Base-by-base conservation (phyloP, 2,888 invertebrate genomes). In the Temnothorax unifasciatus region DNA sequence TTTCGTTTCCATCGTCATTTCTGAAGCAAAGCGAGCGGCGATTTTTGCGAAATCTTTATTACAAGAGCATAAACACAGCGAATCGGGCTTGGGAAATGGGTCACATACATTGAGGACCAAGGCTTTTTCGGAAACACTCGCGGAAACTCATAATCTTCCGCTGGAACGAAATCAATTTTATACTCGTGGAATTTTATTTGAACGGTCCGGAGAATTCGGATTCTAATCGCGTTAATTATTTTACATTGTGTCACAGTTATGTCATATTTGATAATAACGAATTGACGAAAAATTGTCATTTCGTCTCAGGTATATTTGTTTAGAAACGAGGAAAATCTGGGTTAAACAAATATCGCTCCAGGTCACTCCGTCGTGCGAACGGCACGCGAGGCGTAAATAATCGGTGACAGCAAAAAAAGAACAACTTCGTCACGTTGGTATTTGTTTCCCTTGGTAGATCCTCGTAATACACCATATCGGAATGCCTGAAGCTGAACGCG, bases 21-120 rank as follows among this genome's bases (percentile, higher is more conserved):
- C 15, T 61, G 54, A 66, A 57, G 68, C 77, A 61, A 76, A 71
- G 63, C 74, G 50, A 83, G 63, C n/a, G n/a, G 76, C 34, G 21
- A 76, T 83, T 88, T 82, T 75, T 59, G 57, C 75, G 71, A 59
- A 83, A 88, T 85, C 73, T 59, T 84, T 63, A 63, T 50, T 63
- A 61, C 59, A 47, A 69, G 38, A 79, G 29, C 47, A 47, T 29
- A 25, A 44, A 34, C 15, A 44, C 25, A n/a, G 11, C 41, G 29
- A 21, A 44, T 57, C 44, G 21, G 25, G 38, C 59, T 21, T 47
- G 71, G 38, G 44, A 79, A 79, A 71, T 79, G 3, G 71, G 71
- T 71, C 79, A 79, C 34, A 34, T 18, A 21, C 21, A 50, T 9
- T 47, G 21, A 15, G 47, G 18, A 41, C 11, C 38, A 15, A 21